Evolutionary conservation across 2,888 invertebrate genomes (phyloP), one percentile per base, ranked within the genome.

Genomic region (Orthosia gracilis): DNA sequence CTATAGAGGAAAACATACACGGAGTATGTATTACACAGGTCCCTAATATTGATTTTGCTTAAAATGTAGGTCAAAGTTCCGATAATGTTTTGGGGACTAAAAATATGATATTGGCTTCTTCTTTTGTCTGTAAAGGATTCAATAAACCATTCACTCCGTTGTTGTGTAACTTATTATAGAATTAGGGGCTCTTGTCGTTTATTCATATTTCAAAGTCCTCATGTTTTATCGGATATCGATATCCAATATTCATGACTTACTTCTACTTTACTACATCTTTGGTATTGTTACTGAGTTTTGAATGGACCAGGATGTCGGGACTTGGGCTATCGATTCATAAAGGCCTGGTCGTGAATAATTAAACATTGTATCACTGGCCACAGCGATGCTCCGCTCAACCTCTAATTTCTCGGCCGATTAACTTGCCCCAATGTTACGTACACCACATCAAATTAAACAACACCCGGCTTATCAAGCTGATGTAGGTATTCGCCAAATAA

Each of bases 341-440:
- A 75, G 68, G 71, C 63, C 75, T 82, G 52, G 55, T 73, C 66
- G 61, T 88, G 83, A 89, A 88, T 87, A 87, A 87, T 87, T 88
- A 83, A 88, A 80, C 83, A 71, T 66, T 76, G 80, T 85, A 83
- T 81, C 84, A 69, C 69, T 65, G 78, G 72, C 73, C 69, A 72
- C 78, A 77, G 70, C 77, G 76, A 69, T 78, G 58, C 65, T 80
- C 62, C 40, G 66, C 68, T 74, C 69, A 74, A 84, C 85, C 85
- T 84, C 80, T 85, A 85, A 86, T 88, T 87, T 89, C 80, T 82
- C 88, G 83, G 76, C 73, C 80, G 86, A 88, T 87, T 86, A 86
- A 85, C 79, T 84, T 72, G 69, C 70, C 76, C 80, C 78, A 84
- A 78, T 86, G 74, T 70, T 76, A 80, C 76, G 52, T 70, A 79